Evolutionary conservation across 2,113 vertebrate genomes (phyloP).

Genomic region (Fulmarus glacialis): DNA sequence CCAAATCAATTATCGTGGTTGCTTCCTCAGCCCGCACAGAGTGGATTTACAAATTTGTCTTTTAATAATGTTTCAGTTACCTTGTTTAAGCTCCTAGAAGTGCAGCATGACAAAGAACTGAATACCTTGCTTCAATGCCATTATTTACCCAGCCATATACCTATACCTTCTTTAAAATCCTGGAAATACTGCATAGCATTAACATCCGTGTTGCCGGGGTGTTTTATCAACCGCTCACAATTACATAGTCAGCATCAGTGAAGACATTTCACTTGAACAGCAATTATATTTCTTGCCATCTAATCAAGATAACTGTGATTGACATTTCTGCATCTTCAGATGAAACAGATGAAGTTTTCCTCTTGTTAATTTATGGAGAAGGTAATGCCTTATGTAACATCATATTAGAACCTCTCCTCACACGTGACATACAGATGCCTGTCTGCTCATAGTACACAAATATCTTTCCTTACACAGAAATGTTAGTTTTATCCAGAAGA

Average conservation of each 20-base stretch:
- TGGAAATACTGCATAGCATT: neutral
- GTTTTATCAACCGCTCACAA: neutral
- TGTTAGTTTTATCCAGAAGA: neutral
- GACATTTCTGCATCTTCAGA: neutral
- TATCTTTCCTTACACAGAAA: neutral
- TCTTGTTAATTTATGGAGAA: neutral
- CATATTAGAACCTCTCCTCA: neutral
- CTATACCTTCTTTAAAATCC: neutral
- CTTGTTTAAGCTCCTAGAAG: neutral
- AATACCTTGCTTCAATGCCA: neutral
- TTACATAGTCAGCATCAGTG: conserved; percentile 11
- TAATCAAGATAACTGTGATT: conserved; percentile 34
- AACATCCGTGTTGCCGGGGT: rapidly evolving
- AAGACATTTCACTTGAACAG: neutral
- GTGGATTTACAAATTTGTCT: neutral
- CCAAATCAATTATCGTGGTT: neutral
- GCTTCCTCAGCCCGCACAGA: neutral
- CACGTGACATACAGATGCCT: neutral
- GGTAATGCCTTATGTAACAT: neutral
- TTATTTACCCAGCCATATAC: neutral
- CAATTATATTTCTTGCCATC: conserved; percentile 19
- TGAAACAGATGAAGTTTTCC: neutral
- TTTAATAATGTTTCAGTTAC: neutral
- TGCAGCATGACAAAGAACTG: neutral
- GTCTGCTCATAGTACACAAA: neutral